phyloP scores from a whole-genome alignment of 2,888 invertebrate genomes.

The Candidula unifasciata region DNA sequence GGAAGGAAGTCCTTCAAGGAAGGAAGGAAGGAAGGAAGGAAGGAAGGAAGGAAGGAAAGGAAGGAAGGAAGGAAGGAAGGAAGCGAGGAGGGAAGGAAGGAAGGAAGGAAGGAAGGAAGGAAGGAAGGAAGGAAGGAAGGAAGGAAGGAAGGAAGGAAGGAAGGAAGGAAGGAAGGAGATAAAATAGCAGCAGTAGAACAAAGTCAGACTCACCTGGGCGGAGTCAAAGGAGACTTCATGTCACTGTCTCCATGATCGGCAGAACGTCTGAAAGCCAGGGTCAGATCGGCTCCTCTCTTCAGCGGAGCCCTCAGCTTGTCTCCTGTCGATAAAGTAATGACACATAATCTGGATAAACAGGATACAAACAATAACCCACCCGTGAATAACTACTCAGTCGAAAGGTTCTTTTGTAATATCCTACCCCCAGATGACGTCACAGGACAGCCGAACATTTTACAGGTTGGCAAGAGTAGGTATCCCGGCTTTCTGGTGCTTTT shows the following conservation, averaged over 20 bases:
- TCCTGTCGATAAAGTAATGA: too few relatives aligned
- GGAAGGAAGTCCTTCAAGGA: not conserved
- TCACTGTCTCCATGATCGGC: constrained; percentile 25
- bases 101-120: constrained; percentile 13
- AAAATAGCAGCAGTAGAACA: too few relatives aligned
- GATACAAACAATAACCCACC: too few relatives aligned
- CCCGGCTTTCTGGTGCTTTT: too few relatives aligned
- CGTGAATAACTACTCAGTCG: too few relatives aligned
- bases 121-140: not conserved
- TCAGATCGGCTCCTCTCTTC: constrained; percentile 23
- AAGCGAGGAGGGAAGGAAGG: not conserved
- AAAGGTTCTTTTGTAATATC: too few relatives aligned
- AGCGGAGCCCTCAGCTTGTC: constrained; percentile 34
- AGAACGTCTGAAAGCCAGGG: constrained; percentile 39
- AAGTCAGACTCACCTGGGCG: constrained; percentile 46
- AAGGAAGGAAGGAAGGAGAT: constrained; percentile 6
- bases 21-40: constrained; percentile 9
- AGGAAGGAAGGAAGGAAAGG: constrained; percentile 7
- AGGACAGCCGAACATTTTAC: too few relatives aligned
- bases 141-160: constrained; percentile 5
- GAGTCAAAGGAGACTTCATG: constrained; percentile 43
- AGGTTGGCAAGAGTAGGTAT: too few relatives aligned
- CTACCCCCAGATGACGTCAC: too few relatives aligned
- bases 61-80: constrained; percentile 12
- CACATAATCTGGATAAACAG: too few relatives aligned